Conservation (phyloP, 2,888 invertebrate species). For the Tenodera sinensis region DNA sequence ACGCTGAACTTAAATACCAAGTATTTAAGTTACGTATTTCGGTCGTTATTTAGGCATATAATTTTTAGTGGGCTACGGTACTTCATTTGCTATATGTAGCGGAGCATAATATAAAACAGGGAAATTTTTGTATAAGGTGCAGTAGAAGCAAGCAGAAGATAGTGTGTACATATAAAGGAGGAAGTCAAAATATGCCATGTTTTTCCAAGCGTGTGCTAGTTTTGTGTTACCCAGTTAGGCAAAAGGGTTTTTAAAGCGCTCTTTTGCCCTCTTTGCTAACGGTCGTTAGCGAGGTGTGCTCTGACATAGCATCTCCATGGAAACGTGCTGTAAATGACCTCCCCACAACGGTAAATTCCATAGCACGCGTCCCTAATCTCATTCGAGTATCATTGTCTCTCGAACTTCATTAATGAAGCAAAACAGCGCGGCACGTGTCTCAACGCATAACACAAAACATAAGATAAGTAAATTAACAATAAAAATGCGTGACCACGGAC, state of each 20-base stretch:
- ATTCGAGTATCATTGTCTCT: background rate
- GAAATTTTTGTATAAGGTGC: too few relatives aligned
- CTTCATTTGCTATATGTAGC: too few relatives aligned
- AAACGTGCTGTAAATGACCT: background rate
- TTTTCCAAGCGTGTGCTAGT: background rate
- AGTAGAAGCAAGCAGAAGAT: too few relatives aligned
- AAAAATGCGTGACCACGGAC: background rate
- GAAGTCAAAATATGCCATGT: too few relatives aligned
- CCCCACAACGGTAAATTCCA: background rate
- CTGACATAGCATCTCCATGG: background rate
- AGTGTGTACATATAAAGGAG: too few relatives aligned
- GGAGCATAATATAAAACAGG: too few relatives aligned
- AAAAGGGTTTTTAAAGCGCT: background rate
- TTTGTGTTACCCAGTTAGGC: background rate
- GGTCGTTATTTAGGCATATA: too few relatives aligned
- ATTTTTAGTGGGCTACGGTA: too few relatives aligned
- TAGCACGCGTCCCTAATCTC: background rate
- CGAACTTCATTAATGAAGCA: background rate
- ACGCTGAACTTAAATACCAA: too few relatives aligned
- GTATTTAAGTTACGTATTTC: too few relatives aligned
- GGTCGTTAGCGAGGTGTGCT: background rate
- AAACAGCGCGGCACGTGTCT: background rate
- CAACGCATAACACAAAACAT: background rate
- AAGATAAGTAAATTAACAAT: background rate
- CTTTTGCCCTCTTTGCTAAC: background rate